Base-by-base conservation (phyloP, 2,888 invertebrate species). In the Trissolcus japonicus region DNA sequence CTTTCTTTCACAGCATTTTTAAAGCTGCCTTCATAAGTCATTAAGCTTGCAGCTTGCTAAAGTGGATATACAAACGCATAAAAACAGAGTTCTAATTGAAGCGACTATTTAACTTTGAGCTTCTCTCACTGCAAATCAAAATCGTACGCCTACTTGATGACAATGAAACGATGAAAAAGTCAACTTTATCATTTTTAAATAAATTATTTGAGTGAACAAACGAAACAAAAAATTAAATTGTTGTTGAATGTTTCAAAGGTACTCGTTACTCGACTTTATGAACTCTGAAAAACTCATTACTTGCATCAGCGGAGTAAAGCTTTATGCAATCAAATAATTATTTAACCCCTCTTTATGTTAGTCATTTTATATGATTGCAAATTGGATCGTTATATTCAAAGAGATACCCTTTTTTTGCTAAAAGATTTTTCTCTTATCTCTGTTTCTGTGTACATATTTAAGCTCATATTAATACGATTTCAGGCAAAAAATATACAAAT, bases 71-170 rank as follows among this genome's bases (percentile, higher is more conserved):
- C 72, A 72, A 72, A 72, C 60, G 63, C 60, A 65, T 72, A 65
- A 65, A 71, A 72, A 72, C 43, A 40, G 46, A 65, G 48, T 62
- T 65, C 54, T 65, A 72, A 72, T 72, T 72, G 65, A 72, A 72
- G 43, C 51, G 35, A 40, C 54, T 65, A 65, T 72, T 72, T 72
- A 54, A 59, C 72, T 72, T 72, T 72, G 48, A 59, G 65, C 56
- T 65, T 72, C 54, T 54, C 46, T 57, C 35, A 35, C 51, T 43
- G 57, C 53, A 46, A 72, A 63, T 72, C 63, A 72, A 72, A 56
- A 63, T 72, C 61, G 59, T 50, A 59, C 63, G 63, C 50, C 43
- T 35, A 59, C 51, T 72, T 59, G 57, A 13, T 35, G 48, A 63
- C 51, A 71, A 57, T 62, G 50, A 29, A 50, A 51, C 29, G 40